Conservation (phyloP, 2,113 vertebrate species). For the Rhadina sibilatrix region DNA sequence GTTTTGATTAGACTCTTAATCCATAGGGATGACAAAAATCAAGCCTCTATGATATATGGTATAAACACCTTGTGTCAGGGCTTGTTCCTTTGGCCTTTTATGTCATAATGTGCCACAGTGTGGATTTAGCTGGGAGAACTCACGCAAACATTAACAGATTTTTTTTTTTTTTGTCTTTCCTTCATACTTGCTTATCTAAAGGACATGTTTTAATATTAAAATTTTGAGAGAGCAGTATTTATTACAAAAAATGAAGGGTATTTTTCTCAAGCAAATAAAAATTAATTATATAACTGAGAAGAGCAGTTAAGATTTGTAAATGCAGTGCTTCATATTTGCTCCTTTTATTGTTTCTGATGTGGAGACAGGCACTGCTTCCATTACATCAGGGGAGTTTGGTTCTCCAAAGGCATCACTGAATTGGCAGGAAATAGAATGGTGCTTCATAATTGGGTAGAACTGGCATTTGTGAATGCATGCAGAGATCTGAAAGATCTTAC, state of each 20-base stretch:
- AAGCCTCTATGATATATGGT: background rate
- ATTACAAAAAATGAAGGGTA: background rate
- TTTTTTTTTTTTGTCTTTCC: background rate
- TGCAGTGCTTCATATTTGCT: background rate
- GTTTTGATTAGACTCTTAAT: background rate
- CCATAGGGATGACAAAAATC: background rate
- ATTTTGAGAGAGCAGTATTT: background rate
- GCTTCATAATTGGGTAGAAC: background rate
- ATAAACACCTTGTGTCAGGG: background rate
- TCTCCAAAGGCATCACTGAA: conserved; percentile 5
- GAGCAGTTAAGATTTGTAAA: background rate
- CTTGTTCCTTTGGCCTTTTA: background rate
- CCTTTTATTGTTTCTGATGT: background rate
- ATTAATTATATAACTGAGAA: background rate
- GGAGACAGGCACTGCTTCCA: background rate
- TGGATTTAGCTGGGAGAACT: background rate
- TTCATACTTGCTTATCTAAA: background rate
- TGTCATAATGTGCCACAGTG: background rate
- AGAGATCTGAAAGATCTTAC: background rate
- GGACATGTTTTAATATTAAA: background rate
- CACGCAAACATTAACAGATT: background rate
- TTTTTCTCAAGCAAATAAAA: background rate
- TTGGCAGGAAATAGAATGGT: background rate
- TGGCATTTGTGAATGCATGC: background rate
- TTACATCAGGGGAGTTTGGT: background rate